Base-by-base conservation (phyloP, 2,888 invertebrate species). In the Nemoura dubitans region DNA sequence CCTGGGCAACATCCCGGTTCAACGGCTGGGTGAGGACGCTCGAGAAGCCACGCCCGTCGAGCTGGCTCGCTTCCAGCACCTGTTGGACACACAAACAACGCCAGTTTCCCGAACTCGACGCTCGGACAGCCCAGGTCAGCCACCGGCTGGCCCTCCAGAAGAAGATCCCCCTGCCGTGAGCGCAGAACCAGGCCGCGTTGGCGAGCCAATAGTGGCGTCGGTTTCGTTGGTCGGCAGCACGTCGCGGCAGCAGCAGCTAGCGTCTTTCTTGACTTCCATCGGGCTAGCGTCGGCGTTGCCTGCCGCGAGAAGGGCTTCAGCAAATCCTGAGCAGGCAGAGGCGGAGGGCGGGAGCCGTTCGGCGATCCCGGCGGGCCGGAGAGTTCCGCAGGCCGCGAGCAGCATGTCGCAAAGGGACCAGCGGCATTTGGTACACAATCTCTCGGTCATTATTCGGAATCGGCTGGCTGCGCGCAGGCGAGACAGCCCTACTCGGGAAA, bases 21-120 rank as follows among this genome's bases (percentile, higher is more conserved):
- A 94, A 88, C 90, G 93, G 87, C 92, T 94, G 28, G 93, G 93
- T 3, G 91, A 93, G 26, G 94, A 94, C 89, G 94, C 94, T 0
- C 89, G 94, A 81, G 93, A 93, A 0, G 89, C 94, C 6, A 91
- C 93, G 29, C 91, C 93, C 0, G 91, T 91, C 76, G 94, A 94
- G 89, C 91, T 94, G 86, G 92, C 93, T 16, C 91, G 92, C 76
- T 92, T 90, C 87, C 90, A 91, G 85, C 91, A 92, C 88, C 89
- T 91, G 0, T 43, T 87, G 27, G 84, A 81, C n/a, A 6, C 5
- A 10, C 36, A 36, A 36, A 14, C 36, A 1, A 21, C 59, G 14
- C 59, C 59, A 1, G 14, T 21, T 14, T 10, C 59, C 59, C 59
- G 59, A 93, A 0, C 91, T 91, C 77, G 94, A 94, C 89, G 91